Evolutionary conservation across 2,113 vertebrate species (phyloP).

Genomic region (Alaudala cheleensis): DNA sequence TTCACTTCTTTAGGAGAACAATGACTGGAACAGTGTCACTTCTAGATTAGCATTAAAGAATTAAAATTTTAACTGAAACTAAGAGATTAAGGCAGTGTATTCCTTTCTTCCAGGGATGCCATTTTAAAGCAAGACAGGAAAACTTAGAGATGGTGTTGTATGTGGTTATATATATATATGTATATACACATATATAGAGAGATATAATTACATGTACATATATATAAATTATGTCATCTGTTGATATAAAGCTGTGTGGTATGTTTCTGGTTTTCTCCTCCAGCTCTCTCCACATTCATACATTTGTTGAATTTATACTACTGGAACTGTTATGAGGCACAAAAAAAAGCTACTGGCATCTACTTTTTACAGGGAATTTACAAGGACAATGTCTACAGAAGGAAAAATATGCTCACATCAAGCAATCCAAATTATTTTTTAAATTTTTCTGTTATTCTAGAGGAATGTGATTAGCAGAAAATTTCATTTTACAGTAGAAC

Average conservation of each 20-base stretch:
- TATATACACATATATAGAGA: fast-evolving
- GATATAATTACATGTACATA: neutral
- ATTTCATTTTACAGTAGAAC: neutral
- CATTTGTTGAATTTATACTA: neutral
- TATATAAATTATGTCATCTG: neutral
- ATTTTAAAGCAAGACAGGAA: neutral
- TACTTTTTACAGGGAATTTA: neutral
- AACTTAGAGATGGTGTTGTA: neutral
- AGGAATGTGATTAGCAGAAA: neutral
- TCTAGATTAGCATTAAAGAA: neutral
- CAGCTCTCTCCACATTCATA: neutral
- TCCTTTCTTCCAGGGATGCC: neutral
- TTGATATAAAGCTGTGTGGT: neutral
- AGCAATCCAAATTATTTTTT: neutral
- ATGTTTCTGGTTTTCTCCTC: neutral
- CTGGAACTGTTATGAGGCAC: neutral
- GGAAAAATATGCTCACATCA: neutral
- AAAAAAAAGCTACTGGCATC: neutral
- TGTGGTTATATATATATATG: neutral
- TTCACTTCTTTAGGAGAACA: constrained; percentile 1
- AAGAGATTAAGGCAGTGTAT: neutral
- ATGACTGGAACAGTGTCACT: neutral
- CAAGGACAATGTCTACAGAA: neutral
- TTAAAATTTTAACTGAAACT: neutral
- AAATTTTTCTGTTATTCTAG: neutral